Evolutionary conservation across 1,140 invertebrate species (phyloP).

Genomic region (Saccostrea glomerata): DNA sequence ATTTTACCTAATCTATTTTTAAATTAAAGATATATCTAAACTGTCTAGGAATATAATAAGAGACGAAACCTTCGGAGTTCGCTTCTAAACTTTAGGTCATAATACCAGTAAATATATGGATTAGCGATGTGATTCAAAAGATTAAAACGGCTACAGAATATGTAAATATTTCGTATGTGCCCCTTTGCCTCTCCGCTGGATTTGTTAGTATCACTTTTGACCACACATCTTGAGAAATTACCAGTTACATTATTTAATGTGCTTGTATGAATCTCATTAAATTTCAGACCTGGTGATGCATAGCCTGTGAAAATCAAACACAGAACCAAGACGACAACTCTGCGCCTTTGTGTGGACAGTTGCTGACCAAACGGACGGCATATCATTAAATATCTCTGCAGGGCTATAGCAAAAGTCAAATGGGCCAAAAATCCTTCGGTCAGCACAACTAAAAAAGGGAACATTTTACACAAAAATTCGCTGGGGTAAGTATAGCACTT

Average conservation of each 20-base stretch:
- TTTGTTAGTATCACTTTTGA: no score
- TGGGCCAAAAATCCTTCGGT: not conserved
- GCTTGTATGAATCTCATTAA: not conserved
- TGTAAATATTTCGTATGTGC: not conserved
- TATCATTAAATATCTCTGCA: not conserved
- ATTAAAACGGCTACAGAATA: not conserved
- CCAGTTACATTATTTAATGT: not conserved
- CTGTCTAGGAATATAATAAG: no score
- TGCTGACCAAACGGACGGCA: not conserved
- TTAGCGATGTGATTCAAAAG: not conserved
- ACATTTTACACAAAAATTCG: not conserved
- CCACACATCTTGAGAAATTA: no score
- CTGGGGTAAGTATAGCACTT: not conserved
- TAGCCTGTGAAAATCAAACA: no score
- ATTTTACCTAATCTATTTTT: no score
- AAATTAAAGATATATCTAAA: no score
- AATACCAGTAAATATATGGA: not conserved
- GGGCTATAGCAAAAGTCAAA: not conserved
- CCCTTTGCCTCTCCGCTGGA: no score
- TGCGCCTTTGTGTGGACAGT: no score
- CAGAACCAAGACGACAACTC: no score
- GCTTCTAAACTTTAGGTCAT: not conserved
- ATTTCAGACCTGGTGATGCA: not conserved
- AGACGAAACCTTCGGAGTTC: no score
- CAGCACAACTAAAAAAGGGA: not conserved